phyloP scores from a whole-genome alignment of 2,113 vertebrate genomes.

The Oryzias celebensis region DNA sequence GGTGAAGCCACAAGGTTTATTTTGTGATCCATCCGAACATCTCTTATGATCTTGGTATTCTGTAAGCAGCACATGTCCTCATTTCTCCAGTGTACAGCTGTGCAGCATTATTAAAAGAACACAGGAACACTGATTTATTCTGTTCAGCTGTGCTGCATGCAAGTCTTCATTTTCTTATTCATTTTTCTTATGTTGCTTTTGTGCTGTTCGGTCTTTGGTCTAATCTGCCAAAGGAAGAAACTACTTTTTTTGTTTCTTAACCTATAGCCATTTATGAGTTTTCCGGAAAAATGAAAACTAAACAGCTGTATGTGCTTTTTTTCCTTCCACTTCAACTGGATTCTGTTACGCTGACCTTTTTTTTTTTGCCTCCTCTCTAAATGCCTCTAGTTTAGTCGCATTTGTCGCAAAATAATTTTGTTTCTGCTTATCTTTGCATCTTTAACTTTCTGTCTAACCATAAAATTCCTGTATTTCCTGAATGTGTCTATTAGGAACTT shows the following conservation, averaged over 20 bases:
- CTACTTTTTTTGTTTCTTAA: neutral
- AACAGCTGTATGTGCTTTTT: too few relatives aligned
- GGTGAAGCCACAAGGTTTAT: slow-evolving; percentile 17
- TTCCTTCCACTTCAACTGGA: neutral
- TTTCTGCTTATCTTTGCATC: too few relatives aligned
- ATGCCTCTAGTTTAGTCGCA: too few relatives aligned
- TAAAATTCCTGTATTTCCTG: slow-evolving; percentile 6
- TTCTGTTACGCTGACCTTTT: neutral
- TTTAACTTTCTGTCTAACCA: too few relatives aligned
- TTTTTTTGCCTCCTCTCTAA: neutral
- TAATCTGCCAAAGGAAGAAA: too few relatives aligned
- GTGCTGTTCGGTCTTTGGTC: neutral
- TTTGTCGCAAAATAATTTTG: too few relatives aligned
- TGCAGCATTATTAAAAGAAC: slow-evolving; percentile 44
- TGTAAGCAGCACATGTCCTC: slow-evolving; percentile 16
- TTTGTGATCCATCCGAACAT: slow-evolving; percentile 29
- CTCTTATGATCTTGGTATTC: slow-evolving; percentile 26
- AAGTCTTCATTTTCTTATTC: neutral
- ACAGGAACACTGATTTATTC: slow-evolving; percentile 3
- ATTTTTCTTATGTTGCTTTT: neutral
- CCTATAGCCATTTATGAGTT: neutral
- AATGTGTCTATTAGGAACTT: slow-evolving; percentile 83
- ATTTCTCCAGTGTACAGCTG: slow-evolving; percentile 29
- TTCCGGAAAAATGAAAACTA: too few relatives aligned
- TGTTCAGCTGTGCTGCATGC: slow-evolving; percentile 6